Evolutionary conservation across 2,888 invertebrate genomes (phyloP).

Genomic region (Escarpia spicata): DNA sequence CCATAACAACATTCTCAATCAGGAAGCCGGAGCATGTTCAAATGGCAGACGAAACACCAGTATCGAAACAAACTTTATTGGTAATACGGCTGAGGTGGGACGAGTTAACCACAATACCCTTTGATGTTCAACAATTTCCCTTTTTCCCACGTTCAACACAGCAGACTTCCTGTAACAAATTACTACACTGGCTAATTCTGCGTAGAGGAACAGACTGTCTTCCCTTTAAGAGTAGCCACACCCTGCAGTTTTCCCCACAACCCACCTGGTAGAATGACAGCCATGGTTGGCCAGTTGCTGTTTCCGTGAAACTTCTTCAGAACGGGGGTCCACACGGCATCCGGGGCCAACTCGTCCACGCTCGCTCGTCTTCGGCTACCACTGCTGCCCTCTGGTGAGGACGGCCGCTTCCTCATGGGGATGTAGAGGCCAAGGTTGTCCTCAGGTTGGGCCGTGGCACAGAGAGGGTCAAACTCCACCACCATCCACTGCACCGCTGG

Average conservation of each 20-base stretch:
- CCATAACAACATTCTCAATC: too few relatives aligned
- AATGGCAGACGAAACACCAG: too few relatives aligned
- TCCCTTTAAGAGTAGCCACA: not conserved
- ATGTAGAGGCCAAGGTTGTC: slow-evolving; percentile 76
- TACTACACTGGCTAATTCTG: too few relatives aligned
- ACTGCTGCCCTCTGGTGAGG: slow-evolving; percentile 28
- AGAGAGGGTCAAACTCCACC: slow-evolving; percentile 90
- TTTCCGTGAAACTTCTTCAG: slow-evolving; percentile 67
- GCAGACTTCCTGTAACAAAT: too few relatives aligned
- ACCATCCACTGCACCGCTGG: slow-evolving; percentile 89
- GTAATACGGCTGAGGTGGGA: too few relatives aligned
- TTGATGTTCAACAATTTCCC: too few relatives aligned
- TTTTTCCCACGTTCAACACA: too few relatives aligned
- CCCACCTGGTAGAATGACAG: slow-evolving; percentile 79
- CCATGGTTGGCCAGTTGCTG: slow-evolving; percentile 84
- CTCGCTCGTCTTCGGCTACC: slow-evolving; percentile 33
- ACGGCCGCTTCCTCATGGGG: slow-evolving; percentile 46
- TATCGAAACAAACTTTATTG: too few relatives aligned
- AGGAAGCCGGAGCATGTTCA: not conserved
- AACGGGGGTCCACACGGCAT: slow-evolving; percentile 61
- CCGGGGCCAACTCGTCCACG: slow-evolving; percentile 57
- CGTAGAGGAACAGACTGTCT: not conserved
- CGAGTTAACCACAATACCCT: too few relatives aligned
- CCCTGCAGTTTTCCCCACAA: not conserved
- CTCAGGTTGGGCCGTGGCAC: slow-evolving; percentile 92